Conservation (phyloP, 1,140 invertebrate genomes). For the Bombus consobrinus region DNA sequence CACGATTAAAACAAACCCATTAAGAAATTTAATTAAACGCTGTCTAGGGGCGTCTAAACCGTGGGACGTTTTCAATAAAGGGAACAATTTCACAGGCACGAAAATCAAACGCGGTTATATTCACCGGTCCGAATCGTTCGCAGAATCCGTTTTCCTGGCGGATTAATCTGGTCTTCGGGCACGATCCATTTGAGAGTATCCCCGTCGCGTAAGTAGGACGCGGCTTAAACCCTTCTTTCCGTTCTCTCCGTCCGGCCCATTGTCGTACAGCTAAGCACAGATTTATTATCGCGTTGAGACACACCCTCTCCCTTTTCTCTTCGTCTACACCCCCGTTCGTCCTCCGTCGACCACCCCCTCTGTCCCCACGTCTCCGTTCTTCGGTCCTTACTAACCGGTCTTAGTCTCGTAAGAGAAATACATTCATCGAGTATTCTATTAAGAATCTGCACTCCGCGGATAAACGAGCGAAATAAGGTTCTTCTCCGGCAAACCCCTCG, state of each 20-base stretch:
- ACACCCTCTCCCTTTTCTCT: conserved; percentile 34
- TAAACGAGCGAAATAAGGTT: conserved; percentile 73
- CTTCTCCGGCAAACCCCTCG: conserved; percentile 55
- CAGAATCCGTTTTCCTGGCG: conserved; percentile 61
- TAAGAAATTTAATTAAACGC: conserved; percentile 11
- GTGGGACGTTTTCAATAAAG: conserved; percentile 8
- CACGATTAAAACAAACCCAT: background rate
- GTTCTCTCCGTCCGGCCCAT: conserved; percentile 66
- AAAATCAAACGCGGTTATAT: conserved; percentile 57
- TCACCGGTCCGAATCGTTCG: conserved; percentile 55
- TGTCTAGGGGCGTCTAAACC: background rate
- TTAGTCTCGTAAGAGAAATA: conserved; percentile 74
- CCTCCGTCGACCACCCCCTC: background rate
- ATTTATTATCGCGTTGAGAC: conserved; percentile 74
- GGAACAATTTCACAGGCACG: conserved; percentile 24
- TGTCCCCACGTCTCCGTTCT: conserved; percentile 22
- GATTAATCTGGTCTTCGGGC: conserved; percentile 69
- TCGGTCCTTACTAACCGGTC: conserved; percentile 60
- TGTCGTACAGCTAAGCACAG: conserved; percentile 76
- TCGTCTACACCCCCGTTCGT: conserved; percentile 24
- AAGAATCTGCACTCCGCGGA: conserved; percentile 74
- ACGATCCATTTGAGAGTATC: conserved; percentile 74
- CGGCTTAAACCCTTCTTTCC: conserved; percentile 76
- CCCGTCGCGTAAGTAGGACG: conserved; percentile 69
- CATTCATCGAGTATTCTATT: conserved; percentile 78